Base-by-base conservation (phyloP, 2,888 invertebrate species). In the Alloscopus bannaensis region DNA sequence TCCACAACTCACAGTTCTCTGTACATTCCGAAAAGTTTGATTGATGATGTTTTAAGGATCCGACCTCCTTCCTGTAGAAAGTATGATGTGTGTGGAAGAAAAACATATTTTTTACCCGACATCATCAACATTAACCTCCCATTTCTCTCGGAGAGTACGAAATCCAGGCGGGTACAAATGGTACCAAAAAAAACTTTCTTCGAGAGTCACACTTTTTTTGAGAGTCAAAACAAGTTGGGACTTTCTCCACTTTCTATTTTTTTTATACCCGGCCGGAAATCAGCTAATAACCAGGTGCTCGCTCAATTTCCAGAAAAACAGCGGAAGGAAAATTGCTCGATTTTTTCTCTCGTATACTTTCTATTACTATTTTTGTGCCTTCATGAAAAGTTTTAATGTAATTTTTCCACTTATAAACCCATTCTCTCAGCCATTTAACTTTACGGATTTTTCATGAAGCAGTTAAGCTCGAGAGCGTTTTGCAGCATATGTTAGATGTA, bases 391-490 rank as follows among this genome's bases (percentile, higher is more conserved):
- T 64, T 72, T 40, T 55, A 50, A 72, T 55, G 72, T 72, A 72
- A 62, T 72, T 52, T 24, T 52, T 64, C 72, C 62, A 72, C 72
- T 72, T 72, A 72, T 72, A 72, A 72, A 52, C 62, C 55, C 62
- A 64, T 72, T 72, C 72, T 50, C 57, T 62, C 72, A 47, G 47
- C 72, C 72, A 72, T 72, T 71, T 72, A 72, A 72, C 72, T 72
- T 62, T 29, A 22, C 62, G 2, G 11, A 36, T 62, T 60, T 71
- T 60, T 71, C 31, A 71, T 71, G 71, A 60, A 50, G 26, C 64
- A 64, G 26, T 45, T 22, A 45, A 24, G 29, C n/a, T n/a, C n/a
- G n/a, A n/a, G n/a, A n/a, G n/a, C n/a, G n/a, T n/a, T n/a, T n/a
- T n/a, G 45, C 42, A 62, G 42, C 62, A 62, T 42, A 62, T 59